Base-by-base conservation (phyloP, 2,797 vertebrate species). In the Anabacerthia variegaticeps region DNA sequence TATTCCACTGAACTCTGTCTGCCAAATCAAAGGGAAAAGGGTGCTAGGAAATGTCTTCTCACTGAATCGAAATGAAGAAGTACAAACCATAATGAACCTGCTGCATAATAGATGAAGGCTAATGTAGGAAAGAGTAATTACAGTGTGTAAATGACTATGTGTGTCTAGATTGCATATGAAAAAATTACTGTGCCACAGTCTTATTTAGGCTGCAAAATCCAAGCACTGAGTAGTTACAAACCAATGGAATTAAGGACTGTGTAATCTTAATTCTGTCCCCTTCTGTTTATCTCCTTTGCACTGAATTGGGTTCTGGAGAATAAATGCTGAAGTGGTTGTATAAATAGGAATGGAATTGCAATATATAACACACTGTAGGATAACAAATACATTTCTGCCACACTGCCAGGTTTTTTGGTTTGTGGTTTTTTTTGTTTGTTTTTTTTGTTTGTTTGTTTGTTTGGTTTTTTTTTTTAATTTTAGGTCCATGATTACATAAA, bases 131-230 rank as follows among this genome's bases (percentile, higher is more conserved):
- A 71, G 43, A 58, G 28, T 83, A 58, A 92, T 92, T 88, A 54
- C 54, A 16, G 62, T 3, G 4, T 0, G 0, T 56, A 72, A 93
- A 90, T 54, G 22, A 43, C 41, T 74, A 3, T 0, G 2, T 55
- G n/a, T 39, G 4, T 65, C 56, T 63, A n/a, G 59, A 52, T 51
- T 67, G 28, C 15, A 3, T 28, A 7, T 10, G 12, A 39, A 58
- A 58, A 75, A 85, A 88, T 78, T 27, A 65, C 14, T 12, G 5
- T 28, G 56, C 55, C 48, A 5, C 9, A 14, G 21, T 13, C 20
- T 80, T 89, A 37, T 44, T 92, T 71, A 26, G 19, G 54, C 48
- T 73, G 54, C 72, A 85, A 54, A 92, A 37, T 56, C 22, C 22
- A 74, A 80, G 56, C 37, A 7, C 15, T 20, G 10, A 15, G 23